Evolutionary conservation across 2,797 vertebrate species (phyloP).

Genomic region (Pagetopsis macropterus): DNA sequence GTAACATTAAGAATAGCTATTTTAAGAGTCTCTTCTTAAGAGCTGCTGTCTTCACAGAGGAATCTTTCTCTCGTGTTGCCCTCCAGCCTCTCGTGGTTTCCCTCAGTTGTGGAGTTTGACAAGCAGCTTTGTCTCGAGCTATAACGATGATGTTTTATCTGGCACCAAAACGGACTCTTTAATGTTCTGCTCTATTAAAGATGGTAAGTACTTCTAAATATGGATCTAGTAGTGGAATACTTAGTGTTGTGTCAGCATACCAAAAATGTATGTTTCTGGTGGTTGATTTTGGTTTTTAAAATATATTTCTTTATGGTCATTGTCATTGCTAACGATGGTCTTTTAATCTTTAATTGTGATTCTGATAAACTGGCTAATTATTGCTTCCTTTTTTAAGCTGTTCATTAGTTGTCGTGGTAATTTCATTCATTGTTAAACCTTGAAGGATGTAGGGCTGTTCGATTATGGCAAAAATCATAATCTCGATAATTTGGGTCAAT

Average conservation of each 20-base stretch:
- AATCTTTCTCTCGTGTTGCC: not conserved
- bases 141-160: conserved; percentile 5
- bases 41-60: not conserved
- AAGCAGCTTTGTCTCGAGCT: conserved; percentile 6
- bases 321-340: not conserved
- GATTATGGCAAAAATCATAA: no score
- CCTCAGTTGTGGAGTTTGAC: conserved; percentile 31
- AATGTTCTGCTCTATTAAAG: conserved; percentile 29
- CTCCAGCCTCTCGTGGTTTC: conserved; percentile 14
- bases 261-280: not conserved
- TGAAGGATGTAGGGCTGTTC: no score
- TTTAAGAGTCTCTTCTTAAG: conserved; percentile 20
- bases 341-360: no score
- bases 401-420: not conserved
- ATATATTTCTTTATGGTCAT: not conserved
- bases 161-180: not conserved
- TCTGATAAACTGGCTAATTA: not conserved
- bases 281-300: not conserved
- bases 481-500: no score
- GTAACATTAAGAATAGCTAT: conserved; percentile 45
- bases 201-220: not conserved
- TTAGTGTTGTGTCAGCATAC: not conserved
- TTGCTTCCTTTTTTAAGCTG: not conserved
- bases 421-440: not conserved
- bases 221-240: not conserved